Evolutionary conservation across 1,140 invertebrate species (phyloP), one percentile per base, ranked within the genome.

Genomic region (Calliopsis andreniformis): DNA sequence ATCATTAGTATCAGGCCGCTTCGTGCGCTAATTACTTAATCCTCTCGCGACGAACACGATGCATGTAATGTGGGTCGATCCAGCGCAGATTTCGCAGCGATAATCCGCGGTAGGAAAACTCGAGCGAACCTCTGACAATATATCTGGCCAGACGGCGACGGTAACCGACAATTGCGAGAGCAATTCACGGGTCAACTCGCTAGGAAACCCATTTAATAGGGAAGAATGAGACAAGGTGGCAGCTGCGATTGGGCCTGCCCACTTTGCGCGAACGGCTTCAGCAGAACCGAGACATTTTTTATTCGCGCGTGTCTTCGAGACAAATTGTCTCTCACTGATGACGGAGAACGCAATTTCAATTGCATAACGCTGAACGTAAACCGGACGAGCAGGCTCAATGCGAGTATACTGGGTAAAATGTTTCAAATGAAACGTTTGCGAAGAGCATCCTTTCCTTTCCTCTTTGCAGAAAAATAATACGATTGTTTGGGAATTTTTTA

Each of bases 131-230:
- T 8, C 3, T 20, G 45, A 30, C 43, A 53, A 32, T 20, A 43
- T 43, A 39, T 68, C 20, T 51, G 55, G 20, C 51, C 49, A 30
- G 39, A 55, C 53, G 35, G 23, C 14, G 69, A 53, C 32, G 16
- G 20, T 39, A 62, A n/a, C n/a, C 45, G 39, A 23, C 79, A 67
- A 80, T 78, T 73, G 76, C 49, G 55, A 78, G 75, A 69, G 76
- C 62, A 78, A 73, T 78, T 63, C 62, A 63, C 55, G 53, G 73
- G 72, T 82, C 67, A 82, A 81, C 23, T 80, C 61, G 49, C 53
- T 67, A 55, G 73, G 45, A 81, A 78, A 78, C 81, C 68, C 30
- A 45, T 80, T 78, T 55, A 53, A 78, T 64, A n/a, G 39, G 25
- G 45, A 43, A 23, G 47, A 59, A 30, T 39, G 61, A 18, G n/a